Evolutionary conservation across 2,888 invertebrate species (phyloP), one percentile per base, ranked within the genome.

Genomic region (Andrena praecox): DNA sequence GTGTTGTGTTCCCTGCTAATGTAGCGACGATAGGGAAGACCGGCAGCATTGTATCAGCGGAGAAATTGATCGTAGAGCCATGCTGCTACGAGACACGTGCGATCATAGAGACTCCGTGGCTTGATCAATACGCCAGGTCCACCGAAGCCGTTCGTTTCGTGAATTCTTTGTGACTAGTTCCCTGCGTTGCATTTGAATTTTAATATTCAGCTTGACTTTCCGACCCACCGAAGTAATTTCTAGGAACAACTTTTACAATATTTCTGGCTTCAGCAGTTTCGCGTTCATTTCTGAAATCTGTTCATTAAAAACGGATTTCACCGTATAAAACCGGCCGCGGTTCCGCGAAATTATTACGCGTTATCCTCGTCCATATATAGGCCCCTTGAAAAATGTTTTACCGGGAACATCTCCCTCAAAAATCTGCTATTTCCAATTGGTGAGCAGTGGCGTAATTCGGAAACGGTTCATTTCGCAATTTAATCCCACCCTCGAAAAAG

Each of bases 1-100:
- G 78, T 79, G 77, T 88, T 80, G 80, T 80, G 76, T 85, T 85
- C 76, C 68, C 78, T 60, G 77, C 69, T 75, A 72, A 81, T 76
- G 78, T 73, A 80, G 67, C 74, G 71, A 68, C 77, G 70, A 75
- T 62, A 56, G 68, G 69, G 79, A 86, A 86, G 76, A 69, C 60
- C 68, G 60, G 56, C 50, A 67, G 74, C 59, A 69, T 79, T 77
- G 66, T 80, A 31, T 59, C 64, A 29, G 33, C 29, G 33, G 77
- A 79, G 78, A 79, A 85, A 87, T 87, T 85, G 85, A 85, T 82
- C 62, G 80, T 67, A 50, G 64, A 68, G 59, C 66, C 72, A 63
- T 64, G 75, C 67, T 66, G 70, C 72, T 74, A 69, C 62, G 67
- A 68, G 73, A 76, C 71, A 74, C 54, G 33, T 68, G 50, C 29